These are phyloP conservation scores for Hypomecis punctinalis DNA, from an alignment of 2,888 invertebrate genomes.

Conservation along the genomic window DNA sequence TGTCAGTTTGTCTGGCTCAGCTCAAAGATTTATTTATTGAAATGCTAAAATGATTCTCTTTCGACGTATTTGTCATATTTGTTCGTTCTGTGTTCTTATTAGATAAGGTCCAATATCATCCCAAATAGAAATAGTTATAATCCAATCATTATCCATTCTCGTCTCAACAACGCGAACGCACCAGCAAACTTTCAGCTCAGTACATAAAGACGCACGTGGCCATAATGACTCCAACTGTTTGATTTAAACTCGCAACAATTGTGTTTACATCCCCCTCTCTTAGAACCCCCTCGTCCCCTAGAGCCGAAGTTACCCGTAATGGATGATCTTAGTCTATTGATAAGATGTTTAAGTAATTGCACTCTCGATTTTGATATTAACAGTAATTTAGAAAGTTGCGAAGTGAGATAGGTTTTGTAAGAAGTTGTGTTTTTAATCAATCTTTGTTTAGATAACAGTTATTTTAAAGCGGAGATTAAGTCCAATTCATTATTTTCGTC, in stretches of 20 bases:
- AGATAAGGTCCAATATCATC: too few relatives aligned
- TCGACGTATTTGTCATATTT: too few relatives aligned
- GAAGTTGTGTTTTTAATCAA: conserved; percentile 9
- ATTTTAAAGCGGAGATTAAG: too few relatives aligned
- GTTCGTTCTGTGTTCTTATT: too few relatives aligned
- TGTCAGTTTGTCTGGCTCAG: too few relatives aligned
- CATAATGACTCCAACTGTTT: conserved; percentile 81
- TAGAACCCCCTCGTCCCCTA: conserved; percentile 18
- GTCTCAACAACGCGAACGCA: conserved; percentile 47
- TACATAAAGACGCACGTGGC: conserved; percentile 74
- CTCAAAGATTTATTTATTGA: too few relatives aligned
- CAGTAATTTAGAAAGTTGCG: conserved; percentile 35
- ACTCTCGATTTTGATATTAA: conserved; percentile 40
- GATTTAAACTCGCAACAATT: conserved; percentile 83
- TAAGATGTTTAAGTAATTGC: conserved; percentile 48
- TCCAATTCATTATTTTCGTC: too few relatives aligned
- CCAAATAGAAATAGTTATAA: too few relatives aligned
- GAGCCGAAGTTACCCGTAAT: conserved; percentile 41
- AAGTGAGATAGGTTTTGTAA: conserved; percentile 5
- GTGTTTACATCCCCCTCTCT: conserved; percentile 63
- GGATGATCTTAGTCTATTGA: conserved; percentile 48
- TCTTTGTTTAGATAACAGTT: conserved; percentile 15
- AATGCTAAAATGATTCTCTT: too few relatives aligned
- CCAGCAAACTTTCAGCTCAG: conserved; percentile 47
- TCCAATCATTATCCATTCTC: conserved; percentile 15